phyloP scores from a whole-genome alignment of 2,113 vertebrate genomes.

The Burhinus oedicnemus region DNA sequence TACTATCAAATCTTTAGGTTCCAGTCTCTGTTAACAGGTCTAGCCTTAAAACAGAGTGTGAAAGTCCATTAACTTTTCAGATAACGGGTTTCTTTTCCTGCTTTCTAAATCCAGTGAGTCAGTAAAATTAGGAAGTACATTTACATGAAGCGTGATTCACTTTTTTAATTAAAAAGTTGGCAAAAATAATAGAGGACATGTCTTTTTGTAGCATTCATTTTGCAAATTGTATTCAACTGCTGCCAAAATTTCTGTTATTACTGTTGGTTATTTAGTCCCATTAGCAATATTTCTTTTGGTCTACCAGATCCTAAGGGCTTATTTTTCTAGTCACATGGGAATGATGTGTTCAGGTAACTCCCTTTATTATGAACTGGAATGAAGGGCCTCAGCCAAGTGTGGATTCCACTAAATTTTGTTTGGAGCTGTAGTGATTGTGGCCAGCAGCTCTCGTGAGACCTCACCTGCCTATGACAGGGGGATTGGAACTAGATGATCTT shows the following conservation, averaged over 20 bases:
- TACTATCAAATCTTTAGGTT: not conserved
- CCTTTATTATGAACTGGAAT: not conserved
- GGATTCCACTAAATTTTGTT: not conserved
- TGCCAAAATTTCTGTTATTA: constrained; percentile 33
- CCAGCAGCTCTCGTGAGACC: not conserved
- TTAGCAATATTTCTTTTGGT: constrained; percentile 2
- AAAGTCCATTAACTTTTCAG: not conserved
- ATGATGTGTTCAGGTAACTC: not conserved
- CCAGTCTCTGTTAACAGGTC: not conserved
- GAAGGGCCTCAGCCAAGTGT: not conserved
- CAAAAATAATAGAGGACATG: constrained; percentile 15
- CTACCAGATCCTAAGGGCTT: not conserved
- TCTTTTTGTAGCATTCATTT: constrained; percentile 46
- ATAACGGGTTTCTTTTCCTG: not conserved
- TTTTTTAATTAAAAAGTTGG: constrained; percentile 59
- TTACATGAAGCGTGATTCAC: constrained; percentile 49
- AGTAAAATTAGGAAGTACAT: constrained; percentile 16
- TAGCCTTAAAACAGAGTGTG: not conserved
- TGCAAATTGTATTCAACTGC: constrained; percentile 3
- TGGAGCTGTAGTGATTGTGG: not conserved
- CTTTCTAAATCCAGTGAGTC: not conserved
- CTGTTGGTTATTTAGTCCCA: not conserved
- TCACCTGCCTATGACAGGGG: not conserved
- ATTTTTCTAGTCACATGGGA: not conserved
- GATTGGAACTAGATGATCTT: not conserved